Evolutionary conservation across 1,140 invertebrate genomes (phyloP).

Genomic region (Lepidurus packardi): DNA sequence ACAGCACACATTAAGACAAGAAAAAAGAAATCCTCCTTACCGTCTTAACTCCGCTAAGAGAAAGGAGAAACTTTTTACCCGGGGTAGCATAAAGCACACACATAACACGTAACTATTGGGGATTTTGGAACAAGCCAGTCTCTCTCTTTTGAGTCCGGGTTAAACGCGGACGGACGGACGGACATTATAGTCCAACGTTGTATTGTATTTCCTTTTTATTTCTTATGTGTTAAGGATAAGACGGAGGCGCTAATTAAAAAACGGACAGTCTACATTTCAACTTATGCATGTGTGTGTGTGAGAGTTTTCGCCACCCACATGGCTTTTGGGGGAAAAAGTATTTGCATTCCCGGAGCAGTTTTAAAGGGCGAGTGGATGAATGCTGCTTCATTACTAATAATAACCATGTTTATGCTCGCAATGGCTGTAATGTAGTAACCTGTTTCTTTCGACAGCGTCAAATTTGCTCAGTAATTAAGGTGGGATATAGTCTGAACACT

Average conservation of each 20-base stretch:
- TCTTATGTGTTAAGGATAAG: neutral
- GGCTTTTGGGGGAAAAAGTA: neutral
- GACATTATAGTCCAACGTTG: neutral
- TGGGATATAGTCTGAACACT: neutral
- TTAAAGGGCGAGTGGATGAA: neutral
- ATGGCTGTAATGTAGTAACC: conserved; percentile 19
- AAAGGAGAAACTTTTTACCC: conserved; percentile 7
- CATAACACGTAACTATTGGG: neutral
- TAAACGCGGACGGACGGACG: no score
- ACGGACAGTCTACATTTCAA: neutral
- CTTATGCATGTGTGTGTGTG: neutral
- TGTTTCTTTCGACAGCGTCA: conserved; percentile 18
- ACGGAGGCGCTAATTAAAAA: conserved; percentile 6
- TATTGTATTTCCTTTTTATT: neutral
- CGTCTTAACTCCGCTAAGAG: neutral
- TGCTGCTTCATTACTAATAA: conserved; percentile 22
- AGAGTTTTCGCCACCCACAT: conserved; percentile 11
- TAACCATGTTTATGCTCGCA: conserved; percentile 4
- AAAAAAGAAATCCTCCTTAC: neutral
- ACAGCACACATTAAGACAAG: neutral
- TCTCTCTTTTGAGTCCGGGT: no score
- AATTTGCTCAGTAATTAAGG: conserved; percentile 15
- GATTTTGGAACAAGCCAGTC: no score
- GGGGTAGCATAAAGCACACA: neutral
- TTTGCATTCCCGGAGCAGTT: neutral